phyloP scores from a whole-genome alignment of 2,888 invertebrate species.

The Cephus nigrinus region DNA sequence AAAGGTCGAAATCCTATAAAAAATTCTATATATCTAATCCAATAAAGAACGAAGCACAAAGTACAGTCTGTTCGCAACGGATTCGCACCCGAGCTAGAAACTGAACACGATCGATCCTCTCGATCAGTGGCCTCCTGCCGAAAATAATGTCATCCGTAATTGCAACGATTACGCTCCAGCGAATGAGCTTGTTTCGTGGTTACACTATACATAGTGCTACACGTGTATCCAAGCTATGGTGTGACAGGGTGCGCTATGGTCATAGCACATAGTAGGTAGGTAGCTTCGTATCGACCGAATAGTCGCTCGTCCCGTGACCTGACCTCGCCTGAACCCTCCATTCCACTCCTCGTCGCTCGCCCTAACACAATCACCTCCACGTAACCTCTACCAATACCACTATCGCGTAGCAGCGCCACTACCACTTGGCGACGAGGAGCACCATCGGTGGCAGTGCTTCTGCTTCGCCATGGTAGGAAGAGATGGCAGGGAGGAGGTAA shows the following conservation, averaged over 20 bases:
- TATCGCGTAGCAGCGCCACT: not conserved
- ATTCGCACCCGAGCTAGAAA: not conserved
- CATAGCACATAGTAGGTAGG: not conserved
- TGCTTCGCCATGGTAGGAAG: not conserved
- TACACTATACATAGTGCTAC: slow-evolving; percentile 10
- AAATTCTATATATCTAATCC: not conserved
- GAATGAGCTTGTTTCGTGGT: not conserved
- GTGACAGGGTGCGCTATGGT: slow-evolving; percentile 1
- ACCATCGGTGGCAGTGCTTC: not conserved
- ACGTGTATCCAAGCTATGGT: not conserved
- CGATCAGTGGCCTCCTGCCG: not conserved
- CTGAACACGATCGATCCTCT: not conserved
- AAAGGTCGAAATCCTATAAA: not conserved
- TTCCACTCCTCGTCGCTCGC: slow-evolving; percentile 45
- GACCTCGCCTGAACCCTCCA: slow-evolving; percentile 65
- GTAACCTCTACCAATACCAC: slow-evolving; percentile 27
- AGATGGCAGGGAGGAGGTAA: not conserved
- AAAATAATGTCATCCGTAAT: slow-evolving; percentile 21
- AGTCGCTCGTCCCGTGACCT: slow-evolving; percentile 60
- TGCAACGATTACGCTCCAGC: slow-evolving; percentile 15
- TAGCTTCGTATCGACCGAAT: slow-evolving; percentile 6
- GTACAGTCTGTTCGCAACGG: not conserved
- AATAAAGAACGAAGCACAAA: not conserved
- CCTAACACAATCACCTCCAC: slow-evolving; percentile 55
- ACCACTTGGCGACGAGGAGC: not conserved